phyloP scores from a whole-genome alignment of 1,140 invertebrate species.

The Bombus pyrosoma region DNA sequence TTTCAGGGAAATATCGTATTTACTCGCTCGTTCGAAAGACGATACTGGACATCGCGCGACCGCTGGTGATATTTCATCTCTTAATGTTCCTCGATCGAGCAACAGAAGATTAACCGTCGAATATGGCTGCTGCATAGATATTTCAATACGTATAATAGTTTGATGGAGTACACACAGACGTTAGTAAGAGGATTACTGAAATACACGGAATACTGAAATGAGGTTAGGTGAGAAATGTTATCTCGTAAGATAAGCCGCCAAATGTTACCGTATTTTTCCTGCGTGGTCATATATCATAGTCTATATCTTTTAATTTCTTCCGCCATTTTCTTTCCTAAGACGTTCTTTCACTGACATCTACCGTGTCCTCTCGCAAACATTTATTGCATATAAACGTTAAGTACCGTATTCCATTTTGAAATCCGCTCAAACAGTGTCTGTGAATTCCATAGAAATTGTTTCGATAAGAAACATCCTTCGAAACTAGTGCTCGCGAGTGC shows the following conservation, averaged over 20 bases:
- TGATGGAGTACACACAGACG: not conserved
- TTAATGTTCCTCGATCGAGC: not conserved
- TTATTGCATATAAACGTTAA: not conserved
- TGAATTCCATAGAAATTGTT: too few relatives aligned
- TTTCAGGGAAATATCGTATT: conserved; percentile 9
- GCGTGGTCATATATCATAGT: too few relatives aligned
- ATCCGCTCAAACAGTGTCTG: not conserved
- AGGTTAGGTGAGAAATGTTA: not conserved
- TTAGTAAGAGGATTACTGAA: not conserved
- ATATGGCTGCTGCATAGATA: too few relatives aligned
- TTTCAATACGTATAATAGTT: not conserved
- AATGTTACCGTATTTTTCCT: not conserved
- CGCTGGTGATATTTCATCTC: conserved; percentile 4
- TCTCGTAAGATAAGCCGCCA: not conserved
- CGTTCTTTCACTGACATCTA: not conserved
- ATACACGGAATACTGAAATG: not conserved
- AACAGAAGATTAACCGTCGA: not conserved
- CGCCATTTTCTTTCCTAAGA: not conserved
- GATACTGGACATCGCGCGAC: not conserved
- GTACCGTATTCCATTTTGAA: not conserved
- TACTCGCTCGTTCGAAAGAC: conserved; percentile 18
- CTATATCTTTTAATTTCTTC: too few relatives aligned
- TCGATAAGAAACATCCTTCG: not conserved
- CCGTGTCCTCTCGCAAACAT: not conserved
- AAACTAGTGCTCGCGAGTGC: not conserved